Conservation (phyloP, 2,113 vertebrate species). For the Butastur rufipennis region DNA sequence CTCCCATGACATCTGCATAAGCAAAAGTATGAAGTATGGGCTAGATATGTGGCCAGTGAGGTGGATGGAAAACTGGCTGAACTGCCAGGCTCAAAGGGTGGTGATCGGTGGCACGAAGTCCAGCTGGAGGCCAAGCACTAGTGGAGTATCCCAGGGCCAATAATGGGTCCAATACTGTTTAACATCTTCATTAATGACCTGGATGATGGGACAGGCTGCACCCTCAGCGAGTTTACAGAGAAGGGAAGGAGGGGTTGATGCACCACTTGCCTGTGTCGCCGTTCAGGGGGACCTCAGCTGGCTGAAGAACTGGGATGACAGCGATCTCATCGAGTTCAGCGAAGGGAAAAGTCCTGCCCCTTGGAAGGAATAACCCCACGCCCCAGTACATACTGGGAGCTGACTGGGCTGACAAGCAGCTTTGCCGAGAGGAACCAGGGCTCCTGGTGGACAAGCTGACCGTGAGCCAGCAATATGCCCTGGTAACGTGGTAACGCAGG, state of each 20-base stretch:
- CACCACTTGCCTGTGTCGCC: background rate
- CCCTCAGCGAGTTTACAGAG: background rate
- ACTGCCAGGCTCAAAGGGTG: background rate
- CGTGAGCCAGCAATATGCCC: background rate
- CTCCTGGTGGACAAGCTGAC: background rate
- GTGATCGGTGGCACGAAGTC: background rate
- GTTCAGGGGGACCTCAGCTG: background rate
- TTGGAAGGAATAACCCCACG: background rate
- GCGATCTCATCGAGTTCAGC: background rate
- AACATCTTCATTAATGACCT: background rate
- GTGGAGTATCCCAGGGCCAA: background rate
- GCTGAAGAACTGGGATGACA: background rate
- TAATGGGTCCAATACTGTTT: background rate
- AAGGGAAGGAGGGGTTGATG: background rate
- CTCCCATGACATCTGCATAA: background rate
- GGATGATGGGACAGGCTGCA: background rate
- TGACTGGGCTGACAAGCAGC: background rate
- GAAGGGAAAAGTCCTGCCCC: background rate
- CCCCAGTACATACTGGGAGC: background rate
- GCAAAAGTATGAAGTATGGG: background rate
- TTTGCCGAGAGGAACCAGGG: background rate
- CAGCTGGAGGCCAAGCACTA: background rate
- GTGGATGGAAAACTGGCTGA: background rate
- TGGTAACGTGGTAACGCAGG: background rate
- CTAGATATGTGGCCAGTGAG: background rate